Evolutionary conservation across 2,888 invertebrate species (phyloP).

Genomic region (Drosophila neonasuta): DNA sequence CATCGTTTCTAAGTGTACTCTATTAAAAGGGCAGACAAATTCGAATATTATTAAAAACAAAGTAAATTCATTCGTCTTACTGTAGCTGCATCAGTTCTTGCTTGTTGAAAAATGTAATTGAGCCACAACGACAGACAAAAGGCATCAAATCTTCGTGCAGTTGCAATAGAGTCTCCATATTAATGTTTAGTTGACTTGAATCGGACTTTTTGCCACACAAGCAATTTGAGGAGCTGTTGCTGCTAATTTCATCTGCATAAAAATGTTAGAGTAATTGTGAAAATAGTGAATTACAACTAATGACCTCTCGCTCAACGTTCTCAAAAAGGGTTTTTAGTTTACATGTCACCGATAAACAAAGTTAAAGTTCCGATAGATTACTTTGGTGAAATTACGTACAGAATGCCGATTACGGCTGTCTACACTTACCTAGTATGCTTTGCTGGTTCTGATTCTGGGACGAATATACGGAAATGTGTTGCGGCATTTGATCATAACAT

Average conservation of each 20-base stretch:
- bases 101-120: background rate
- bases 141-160: background rate
- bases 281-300: background rate
- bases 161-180: background rate
- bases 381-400: too few species aligned
- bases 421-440: constrained; percentile 1
- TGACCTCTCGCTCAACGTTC: constrained; percentile 2
- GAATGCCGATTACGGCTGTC: too few species aligned
- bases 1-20: background rate
- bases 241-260: constrained; percentile 13
- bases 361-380: too few species aligned
- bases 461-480: constrained; percentile 25
- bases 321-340: too few species aligned
- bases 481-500: constrained; percentile 45
- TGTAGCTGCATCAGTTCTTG: constrained; percentile 20
- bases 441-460: background rate
- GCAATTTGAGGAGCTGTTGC: background rate
- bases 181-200: background rate
- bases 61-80: constrained; percentile 13
- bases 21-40: background rate
- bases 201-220: background rate
- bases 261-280: background rate
- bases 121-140: constrained; percentile 6
- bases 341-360: too few species aligned
- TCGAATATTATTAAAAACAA: background rate